These are phyloP conservation scores for Orchestia grillus DNA, from an alignment of 1,140 invertebrate genomes.

Conservation along the genomic window DNA sequence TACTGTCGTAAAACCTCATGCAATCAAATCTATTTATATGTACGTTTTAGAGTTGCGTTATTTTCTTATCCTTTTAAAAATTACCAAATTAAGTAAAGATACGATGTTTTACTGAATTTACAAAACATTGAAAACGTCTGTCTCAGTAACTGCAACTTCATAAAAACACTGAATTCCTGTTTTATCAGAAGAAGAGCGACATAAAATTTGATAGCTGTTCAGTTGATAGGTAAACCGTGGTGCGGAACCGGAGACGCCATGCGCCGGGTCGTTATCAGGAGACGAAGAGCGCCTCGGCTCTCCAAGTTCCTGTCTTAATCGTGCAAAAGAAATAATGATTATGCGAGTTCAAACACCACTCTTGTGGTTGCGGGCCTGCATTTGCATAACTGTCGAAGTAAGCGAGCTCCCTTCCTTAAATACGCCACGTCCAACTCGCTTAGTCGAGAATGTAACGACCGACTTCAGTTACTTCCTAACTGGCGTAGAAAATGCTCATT, in stretches of 20 bases:
- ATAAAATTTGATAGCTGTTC: not conserved
- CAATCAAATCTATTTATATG: too few species aligned
- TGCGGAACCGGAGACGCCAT: not conserved
- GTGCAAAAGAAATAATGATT: conserved; percentile 13
- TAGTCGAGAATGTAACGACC: not conserved
- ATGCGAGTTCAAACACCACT: not conserved
- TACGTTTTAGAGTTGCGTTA: too few species aligned
- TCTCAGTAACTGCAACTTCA: not conserved
- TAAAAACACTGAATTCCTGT: not conserved
- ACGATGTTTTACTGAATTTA: not conserved
- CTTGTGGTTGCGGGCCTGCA: conserved; percentile 3
- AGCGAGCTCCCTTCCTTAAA: not conserved
- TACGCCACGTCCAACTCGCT: not conserved
- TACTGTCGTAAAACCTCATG: not conserved
- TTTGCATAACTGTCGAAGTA: conserved; percentile 42
- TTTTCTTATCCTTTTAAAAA: too few species aligned
- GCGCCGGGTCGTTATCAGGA: not conserved
- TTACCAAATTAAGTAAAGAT: too few species aligned
- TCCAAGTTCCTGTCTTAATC: conserved; percentile 32
- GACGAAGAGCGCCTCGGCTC: not conserved
- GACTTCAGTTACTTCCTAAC: not conserved
- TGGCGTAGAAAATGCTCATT: not conserved
- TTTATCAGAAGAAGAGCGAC: not conserved
- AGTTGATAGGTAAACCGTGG: not conserved
- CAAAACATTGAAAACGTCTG: not conserved